Evolutionary conservation across 2,113 vertebrate species (phyloP), one percentile per base, ranked within the genome.

Genomic region (Narcine bancroftii): DNA sequence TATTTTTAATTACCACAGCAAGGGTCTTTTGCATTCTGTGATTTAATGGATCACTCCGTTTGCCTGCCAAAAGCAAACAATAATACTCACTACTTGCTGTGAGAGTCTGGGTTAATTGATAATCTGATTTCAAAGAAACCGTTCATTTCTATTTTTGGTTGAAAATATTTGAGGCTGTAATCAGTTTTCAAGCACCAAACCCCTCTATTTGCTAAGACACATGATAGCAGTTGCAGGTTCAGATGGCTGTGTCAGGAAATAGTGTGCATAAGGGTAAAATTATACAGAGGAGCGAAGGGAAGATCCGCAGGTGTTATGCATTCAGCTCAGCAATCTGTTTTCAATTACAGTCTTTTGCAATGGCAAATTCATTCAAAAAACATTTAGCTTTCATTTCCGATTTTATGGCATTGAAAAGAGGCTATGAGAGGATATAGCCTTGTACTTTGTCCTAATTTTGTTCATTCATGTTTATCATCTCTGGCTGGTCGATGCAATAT

Each of bases 381-480:
- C 65, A 91, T 91, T 75, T 69, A 91, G 63, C 36, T 91, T 91
- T 91, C 89, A 47, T 71, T 91, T 91, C 89, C 65, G 65, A 91
- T 39, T 69, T 91, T 29, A 91, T 45, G 89, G 13, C n/a, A 15
- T 69, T 91, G 65, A 91, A 91, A 91, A 65, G 47, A 91, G 71
- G 56, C 81, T 21, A 91, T 5, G 39, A 91, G 29, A 87, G 83
- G 11, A 63, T 60, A 36, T 33, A 87, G 56, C 17, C 85, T 89
- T 65, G 85, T 89, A 21, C 60, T 60, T 89, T 65, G 60, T 63
- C 53, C 56, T 36, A 65, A 42, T 60, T 89, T 81, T 87, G 17
- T 53, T 83, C 79, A 83, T 45, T 26, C 79, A 21, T 47, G 24
- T 24, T 83, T 53, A 83, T 83, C 45, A 83, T 83, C 26, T 11